Percentiles rank a stretch among this genome's conserved stretches.
These are phyloP conservation scores for Drosophila diplacantha DNA, from an alignment of 2,888 invertebrate genomes.

Conservation along the genomic window DNA sequence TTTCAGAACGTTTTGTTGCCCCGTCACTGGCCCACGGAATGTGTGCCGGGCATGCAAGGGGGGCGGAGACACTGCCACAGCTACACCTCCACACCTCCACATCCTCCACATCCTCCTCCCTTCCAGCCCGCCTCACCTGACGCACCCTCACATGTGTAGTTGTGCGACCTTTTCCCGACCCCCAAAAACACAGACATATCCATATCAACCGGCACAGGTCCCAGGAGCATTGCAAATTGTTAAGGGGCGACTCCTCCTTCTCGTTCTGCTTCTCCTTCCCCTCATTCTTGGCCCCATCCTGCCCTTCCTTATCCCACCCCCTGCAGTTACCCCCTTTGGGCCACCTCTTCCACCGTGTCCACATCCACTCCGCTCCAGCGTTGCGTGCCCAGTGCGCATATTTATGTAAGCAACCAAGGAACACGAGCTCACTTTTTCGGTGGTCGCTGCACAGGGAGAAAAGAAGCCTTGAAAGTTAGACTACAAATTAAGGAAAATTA, in stretches of 20 bases:
- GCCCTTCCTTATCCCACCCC: slow-evolving; percentile 1
- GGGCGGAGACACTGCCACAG: neutral
- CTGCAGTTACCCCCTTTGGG: slow-evolving; percentile 7
- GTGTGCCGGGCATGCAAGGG: slow-evolving; percentile 46
- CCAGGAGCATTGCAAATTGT: slow-evolving; percentile 62
- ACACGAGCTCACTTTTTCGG: slow-evolving; percentile 56
- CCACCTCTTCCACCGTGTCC: neutral
- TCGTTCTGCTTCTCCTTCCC: slow-evolving; percentile 23
- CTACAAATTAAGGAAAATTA: neutral
- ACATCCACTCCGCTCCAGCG: slow-evolving; percentile 1
- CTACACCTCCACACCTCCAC: neutral
- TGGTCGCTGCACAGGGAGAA: slow-evolving; percentile 7
- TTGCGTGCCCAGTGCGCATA: slow-evolving; percentile 58
- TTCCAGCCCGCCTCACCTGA: slow-evolving; percentile 18
- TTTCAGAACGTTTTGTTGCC: slow-evolving; percentile 63
- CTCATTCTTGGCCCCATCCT: neutral
- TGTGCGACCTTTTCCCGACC: slow-evolving; percentile 9
- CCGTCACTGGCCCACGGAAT: slow-evolving; percentile 36
- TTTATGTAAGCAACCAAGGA: slow-evolving; percentile 58
- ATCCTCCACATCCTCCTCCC: neutral
- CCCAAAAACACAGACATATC: slow-evolving; percentile 25
- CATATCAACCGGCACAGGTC: slow-evolving; percentile 54
- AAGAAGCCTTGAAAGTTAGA: neutral
- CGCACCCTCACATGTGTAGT: slow-evolving; percentile 25
- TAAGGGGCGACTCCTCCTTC: slow-evolving; percentile 38